Base-by-base conservation (phyloP, 1,140 invertebrate species). In the Ditylenchus dipsaci region DNA sequence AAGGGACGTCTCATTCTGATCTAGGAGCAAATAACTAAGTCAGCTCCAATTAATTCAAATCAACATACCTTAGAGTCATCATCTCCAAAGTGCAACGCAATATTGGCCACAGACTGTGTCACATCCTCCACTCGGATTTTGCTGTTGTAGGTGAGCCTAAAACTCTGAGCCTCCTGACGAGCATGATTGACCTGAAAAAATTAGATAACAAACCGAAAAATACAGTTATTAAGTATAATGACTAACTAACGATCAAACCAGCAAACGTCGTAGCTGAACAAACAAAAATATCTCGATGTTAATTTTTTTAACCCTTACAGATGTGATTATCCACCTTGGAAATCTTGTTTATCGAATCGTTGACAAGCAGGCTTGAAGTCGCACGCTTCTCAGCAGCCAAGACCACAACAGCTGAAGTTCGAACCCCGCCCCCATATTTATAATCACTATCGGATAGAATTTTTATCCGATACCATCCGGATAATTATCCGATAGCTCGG, bases 81-180 rank as follows among this genome's bases (percentile, higher is more conserved):
- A 86, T 96, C 92, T 15, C 95, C 95, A 87, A 99, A 99, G 79
- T 95, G 91, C 81, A 99, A 93, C 42, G 95, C 95, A 67, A 98
- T 84, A 84, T 97, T 97, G 13, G 94, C n/a, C n/a, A n/a, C 95
- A 57, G 94, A 92, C 84, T 97, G 94, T 5, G 95, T 93, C 67
- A 95, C 92, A 33, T 93, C 96, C 85, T 98, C 95, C 1, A 98
- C 91, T 13, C 76, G 64, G 56, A 82, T 82, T 69, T 82, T 82
- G 26, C 71, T 45, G 27, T 81, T 81, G 77, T 81, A 81, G 9
- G 79, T 81, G 58, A 81, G 82, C 75, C 74, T 82, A 65, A 75
- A 82, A 63, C 86, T 86, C 81, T 87, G 87, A 76, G 92, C 91
- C 85, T 98, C 95, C 1, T 96, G 88, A 76, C 95, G 87, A 23